Evolutionary conservation across 2,113 vertebrate species (phyloP).

Genomic region (Actenoides lindsayi): DNA sequence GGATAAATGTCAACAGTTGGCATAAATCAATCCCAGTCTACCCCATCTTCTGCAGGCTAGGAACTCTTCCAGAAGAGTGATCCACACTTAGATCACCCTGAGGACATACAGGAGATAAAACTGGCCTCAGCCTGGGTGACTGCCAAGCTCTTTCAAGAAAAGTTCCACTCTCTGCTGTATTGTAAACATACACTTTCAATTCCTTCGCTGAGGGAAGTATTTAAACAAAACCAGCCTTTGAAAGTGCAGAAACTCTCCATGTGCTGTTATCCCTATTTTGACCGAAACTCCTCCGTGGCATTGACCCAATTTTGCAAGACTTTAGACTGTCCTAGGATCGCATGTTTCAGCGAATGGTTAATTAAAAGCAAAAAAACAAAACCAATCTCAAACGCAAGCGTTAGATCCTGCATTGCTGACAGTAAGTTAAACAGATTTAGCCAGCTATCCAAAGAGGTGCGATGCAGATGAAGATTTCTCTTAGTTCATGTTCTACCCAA

Average conservation of each 20-base stretch:
- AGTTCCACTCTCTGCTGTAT: not conserved
- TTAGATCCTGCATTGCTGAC: not conserved
- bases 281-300: not conserved
- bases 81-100: not conserved
- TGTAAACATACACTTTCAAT: not conserved
- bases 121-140: not conserved
- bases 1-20: not conserved
- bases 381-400: accelerated
- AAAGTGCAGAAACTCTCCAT: not conserved
- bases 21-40: not conserved
- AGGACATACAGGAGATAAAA: not conserved
- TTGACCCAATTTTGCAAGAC: not conserved
- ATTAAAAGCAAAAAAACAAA: not conserved
- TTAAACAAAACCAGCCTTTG: not conserved
- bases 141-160: not conserved
- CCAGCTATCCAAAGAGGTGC: not conserved
- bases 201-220: not conserved
- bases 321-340: not conserved
- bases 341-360: not conserved
- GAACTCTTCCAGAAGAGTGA: not conserved
- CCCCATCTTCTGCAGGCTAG: not conserved
- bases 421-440: not conserved
- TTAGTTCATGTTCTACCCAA: not conserved
- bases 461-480: not conserved
- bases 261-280: not conserved